Evolutionary conservation across 2,113 vertebrate species (phyloP).

Genomic region (mouse (Mus musculus)): DNA sequence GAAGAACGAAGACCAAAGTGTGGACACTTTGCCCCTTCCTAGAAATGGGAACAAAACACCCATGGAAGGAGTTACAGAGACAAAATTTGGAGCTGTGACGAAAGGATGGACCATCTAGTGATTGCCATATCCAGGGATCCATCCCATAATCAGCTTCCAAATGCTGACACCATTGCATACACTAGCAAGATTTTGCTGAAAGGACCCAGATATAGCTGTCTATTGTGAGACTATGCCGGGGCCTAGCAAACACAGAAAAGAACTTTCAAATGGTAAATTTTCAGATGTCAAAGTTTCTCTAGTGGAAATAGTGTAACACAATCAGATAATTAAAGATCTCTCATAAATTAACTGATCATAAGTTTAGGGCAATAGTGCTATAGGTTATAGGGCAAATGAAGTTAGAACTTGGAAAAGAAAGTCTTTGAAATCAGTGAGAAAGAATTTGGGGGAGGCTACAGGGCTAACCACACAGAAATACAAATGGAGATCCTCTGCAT

Average conservation of each 20-base stretch:
- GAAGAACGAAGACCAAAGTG: no score
- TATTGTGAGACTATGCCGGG: no score
- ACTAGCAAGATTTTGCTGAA: no score
- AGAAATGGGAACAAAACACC: no score
- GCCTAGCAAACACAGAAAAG: neutral
- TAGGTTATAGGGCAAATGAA: neutral
- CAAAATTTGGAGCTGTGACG: no score
- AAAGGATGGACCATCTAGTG: no score
- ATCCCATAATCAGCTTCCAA: no score
- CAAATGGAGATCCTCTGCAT: neutral
- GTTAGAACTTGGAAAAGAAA: neutral
- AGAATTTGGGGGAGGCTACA: neutral
- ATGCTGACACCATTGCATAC: no score
- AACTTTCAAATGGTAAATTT: neutral
- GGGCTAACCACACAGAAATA: neutral
- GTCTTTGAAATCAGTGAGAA: neutral
- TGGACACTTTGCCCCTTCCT: no score
- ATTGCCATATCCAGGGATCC: no score
- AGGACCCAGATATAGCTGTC: no score
- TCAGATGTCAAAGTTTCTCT: neutral
- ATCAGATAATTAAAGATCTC: neutral
- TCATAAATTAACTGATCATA: neutral
- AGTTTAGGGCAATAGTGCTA: neutral
- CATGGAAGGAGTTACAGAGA: no score
- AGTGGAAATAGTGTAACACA: neutral